phyloP scores from a whole-genome alignment of 2,797 vertebrate species.

The Coendou prehensilis region DNA sequence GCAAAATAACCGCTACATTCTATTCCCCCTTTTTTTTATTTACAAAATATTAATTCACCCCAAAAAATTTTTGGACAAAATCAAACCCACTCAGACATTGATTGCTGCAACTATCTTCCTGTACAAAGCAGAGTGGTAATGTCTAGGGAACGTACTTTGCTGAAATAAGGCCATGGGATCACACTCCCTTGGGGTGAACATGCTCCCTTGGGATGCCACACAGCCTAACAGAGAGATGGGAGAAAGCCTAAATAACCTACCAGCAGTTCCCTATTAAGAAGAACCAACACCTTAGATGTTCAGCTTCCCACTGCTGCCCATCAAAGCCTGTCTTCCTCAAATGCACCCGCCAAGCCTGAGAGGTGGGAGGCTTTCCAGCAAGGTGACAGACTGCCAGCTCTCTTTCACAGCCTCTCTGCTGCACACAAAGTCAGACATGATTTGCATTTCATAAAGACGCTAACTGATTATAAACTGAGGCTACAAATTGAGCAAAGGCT shows the following conservation, averaged over 20 bases:
- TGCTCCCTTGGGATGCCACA: not conserved
- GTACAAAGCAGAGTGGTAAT: not conserved
- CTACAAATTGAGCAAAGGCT: not conserved
- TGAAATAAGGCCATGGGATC: not conserved
- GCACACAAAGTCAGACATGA: not conserved
- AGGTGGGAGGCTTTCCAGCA: not conserved
- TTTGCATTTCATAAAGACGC: not conserved
- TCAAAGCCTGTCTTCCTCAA: not conserved
- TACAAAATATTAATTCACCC: not conserved
- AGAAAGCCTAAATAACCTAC: not conserved
- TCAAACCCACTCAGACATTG: not conserved
- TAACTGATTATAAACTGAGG: not conserved
- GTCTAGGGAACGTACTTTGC: not conserved
- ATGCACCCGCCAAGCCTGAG: not conserved
- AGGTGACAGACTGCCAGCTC: not conserved
- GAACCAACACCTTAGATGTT: not conserved
- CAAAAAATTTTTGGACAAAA: constrained; percentile 50
- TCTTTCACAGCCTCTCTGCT: not conserved
- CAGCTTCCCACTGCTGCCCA: not conserved
- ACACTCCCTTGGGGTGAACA: not conserved
- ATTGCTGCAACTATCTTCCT: not conserved
- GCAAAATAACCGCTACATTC: not conserved
- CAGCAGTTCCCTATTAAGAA: too few relatives aligned
- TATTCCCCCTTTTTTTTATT: not conserved
- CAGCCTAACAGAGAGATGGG: not conserved